Evolutionary conservation across 2,797 vertebrate genomes (phyloP), one percentile per base, ranked within the genome.

Genomic region (Propithecus perrieri): DNA sequence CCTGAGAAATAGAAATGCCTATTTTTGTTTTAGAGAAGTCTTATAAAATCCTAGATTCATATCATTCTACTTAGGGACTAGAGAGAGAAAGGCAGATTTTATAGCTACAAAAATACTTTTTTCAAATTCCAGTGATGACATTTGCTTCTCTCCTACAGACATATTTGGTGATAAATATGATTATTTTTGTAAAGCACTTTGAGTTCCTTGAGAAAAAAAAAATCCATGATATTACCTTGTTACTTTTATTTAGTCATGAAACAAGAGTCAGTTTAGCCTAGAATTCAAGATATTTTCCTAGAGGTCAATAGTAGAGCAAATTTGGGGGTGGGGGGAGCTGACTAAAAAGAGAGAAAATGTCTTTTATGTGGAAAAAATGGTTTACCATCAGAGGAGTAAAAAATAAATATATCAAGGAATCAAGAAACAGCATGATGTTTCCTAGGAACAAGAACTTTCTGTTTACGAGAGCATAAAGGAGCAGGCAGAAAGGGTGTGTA

Each of bases 181-280:
- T 93, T 61, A 69, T 79, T 88, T 85, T 83, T 71, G 5, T 74
- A 89, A 79, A 88, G 46, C 33, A 63, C 9, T 72, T 91, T 93
- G 46, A 67, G 30, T 97, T 94, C 24, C 17, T 94, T 75, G 63
- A 50, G 26, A 7, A 41, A 35, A 55, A 55, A 59, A 59, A 48
- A 65, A n/a, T 12, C 43, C 24, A 88, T 63, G 86, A 69, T 79
- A 50, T n/a, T 74, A 69, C 46, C n/a, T 46, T 38, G 12, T 69
- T 69, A 69, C 59, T 89, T 94, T 67, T 91, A 12, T 63, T 95
- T 74, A 67, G 11, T 80, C 53, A 94, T 79, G 33, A 96, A 76
- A 35, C 38, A 85, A 26, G 38, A 93, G 38, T 78, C 48, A 78
- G 4, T 53, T n/a, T 78, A 53, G 46, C 1, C 84, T 96, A 69